Base-by-base conservation (phyloP, 2,797 vertebrate species). In the Caiman crocodilus region DNA sequence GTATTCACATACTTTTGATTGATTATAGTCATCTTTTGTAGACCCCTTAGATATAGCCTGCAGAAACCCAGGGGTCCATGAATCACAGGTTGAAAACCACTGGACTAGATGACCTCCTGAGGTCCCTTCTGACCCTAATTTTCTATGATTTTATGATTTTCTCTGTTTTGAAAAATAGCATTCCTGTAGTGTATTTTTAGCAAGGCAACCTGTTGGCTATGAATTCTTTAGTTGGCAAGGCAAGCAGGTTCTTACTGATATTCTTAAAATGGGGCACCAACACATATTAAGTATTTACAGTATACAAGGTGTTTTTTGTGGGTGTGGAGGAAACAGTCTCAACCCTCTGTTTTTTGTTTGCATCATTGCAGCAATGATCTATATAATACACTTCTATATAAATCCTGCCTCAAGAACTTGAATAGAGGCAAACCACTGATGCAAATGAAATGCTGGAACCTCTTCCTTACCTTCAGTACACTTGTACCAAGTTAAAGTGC, bases 211-310 rank as follows among this genome's bases (percentile, higher is more conserved):
- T 87, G 12, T 23, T 61, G 89, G 55, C 84, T 94, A 79, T 90
- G 55, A 85, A 76, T 42, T 91, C 23, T 73, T 93, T 92, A 76
- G 89, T 79, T 86, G 69, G 6, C 28, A 59, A 85, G 79, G 28
- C 15, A n/a, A 79, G 5, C n/a, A 55, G 26, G 26, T 80, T 10
- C 14, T 28, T 61, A 64, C 4, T 6, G 35, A 5, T 80, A 88
- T 86, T 76, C 60, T 90, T 88, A 71, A 71, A 71, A 71, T 42
- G 35, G 67, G 67, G 32, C 67, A 71, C 12, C 59, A 63, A 12
- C 63, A 32, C 6, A 81, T 87, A 76, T 77, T 92, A 84, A 79
- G 83, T 88, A 58, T 55, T 69, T 55, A 80, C 4, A 8, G 73
- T 65, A 79, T 74, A 15, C 28, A 84, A 61, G 65, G 85, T 21